Base-by-base conservation (phyloP, 2,888 invertebrate genomes). In the Drosophila melanosoma region DNA sequence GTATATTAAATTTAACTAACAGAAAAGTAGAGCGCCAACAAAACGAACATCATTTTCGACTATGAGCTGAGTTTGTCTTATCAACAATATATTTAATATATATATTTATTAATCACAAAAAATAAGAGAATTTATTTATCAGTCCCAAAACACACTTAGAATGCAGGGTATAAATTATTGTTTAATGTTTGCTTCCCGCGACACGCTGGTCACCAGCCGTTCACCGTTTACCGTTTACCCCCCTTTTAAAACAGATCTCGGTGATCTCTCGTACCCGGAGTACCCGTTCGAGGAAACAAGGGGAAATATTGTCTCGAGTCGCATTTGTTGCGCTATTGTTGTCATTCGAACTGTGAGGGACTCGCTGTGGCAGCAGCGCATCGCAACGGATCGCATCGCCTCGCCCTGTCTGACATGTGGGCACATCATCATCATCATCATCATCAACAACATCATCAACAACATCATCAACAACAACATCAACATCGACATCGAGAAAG, bases 291-390 rank as follows among this genome's bases (percentile, higher is more conserved):
- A 74, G 64, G 12, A 26, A 26, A 91, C 92, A 91, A 92, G 90
- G 91, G 83, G 84, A 89, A 90, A 90, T 90, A 87, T 85, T 87
- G 87, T 91, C 89, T 79, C 77, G 74, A 77, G 69, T 77, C 74
- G 60, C 77, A 77, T 85, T 87, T 82, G 88, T 69, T 78, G 81
- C 69, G 72, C 81, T 80, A 85, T 87, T 87, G 88, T 85, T 79
- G 76, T 69, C 76, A 79, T 69, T 76, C 38, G 62, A 38, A 49
- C 66, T 63, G 68, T 73, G 67, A 80, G 79, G 74, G 63, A 76
- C 66, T 67, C 59, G 40, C 33, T 42, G 59, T 29, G 52, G 49
- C 61, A 35, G 51, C 17, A 26, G 29, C 29, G 17, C 20, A 45
- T 3, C 17, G 38, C 38, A 38, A n/a, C n/a, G 49, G 26, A 26